Evolutionary conservation across 2,888 invertebrate genomes (phyloP).

Genomic region (Clitarchus hookeri): DNA sequence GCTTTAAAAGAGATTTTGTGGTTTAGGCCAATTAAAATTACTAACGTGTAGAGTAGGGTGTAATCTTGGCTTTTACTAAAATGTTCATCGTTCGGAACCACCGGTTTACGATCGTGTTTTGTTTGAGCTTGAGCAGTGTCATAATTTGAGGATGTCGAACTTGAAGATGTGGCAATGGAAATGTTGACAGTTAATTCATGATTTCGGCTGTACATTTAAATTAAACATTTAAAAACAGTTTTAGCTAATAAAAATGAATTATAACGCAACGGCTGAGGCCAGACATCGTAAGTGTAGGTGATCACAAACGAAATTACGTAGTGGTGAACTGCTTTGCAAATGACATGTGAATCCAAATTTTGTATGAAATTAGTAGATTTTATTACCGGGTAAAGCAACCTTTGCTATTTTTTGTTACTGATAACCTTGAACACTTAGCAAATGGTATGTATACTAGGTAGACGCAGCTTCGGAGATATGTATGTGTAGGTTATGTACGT

Average conservation of each 20-base stretch:
- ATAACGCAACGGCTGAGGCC: conserved; percentile 42
- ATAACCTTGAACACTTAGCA: not conserved
- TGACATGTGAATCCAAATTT: not conserved
- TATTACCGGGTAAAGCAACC: not conserved
- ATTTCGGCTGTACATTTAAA: not conserved
- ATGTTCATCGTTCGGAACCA: too few relatives aligned
- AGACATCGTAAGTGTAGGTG: conserved; percentile 46
- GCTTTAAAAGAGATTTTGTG: too few relatives aligned
- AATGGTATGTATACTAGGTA: not conserved
- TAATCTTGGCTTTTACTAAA: too few relatives aligned
- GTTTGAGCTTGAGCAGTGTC: not conserved
- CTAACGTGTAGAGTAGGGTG: too few relatives aligned
- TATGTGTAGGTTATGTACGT: not conserved
- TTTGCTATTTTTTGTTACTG: not conserved
- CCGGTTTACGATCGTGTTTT: not conserved
- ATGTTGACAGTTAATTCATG: not conserved
- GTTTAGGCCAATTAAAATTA: too few relatives aligned
- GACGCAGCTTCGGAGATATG: not conserved
- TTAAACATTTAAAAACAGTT: not conserved
- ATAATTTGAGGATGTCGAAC: not conserved
- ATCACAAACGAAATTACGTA: conserved; percentile 38
- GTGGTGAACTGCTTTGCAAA: conserved; percentile 35
- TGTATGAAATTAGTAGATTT: not conserved
- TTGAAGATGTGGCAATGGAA: not conserved
- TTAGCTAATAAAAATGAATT: conserved; percentile 43